phyloP scores from a whole-genome alignment of 2,113 vertebrate species.

The Orycteropus afer region DNA sequence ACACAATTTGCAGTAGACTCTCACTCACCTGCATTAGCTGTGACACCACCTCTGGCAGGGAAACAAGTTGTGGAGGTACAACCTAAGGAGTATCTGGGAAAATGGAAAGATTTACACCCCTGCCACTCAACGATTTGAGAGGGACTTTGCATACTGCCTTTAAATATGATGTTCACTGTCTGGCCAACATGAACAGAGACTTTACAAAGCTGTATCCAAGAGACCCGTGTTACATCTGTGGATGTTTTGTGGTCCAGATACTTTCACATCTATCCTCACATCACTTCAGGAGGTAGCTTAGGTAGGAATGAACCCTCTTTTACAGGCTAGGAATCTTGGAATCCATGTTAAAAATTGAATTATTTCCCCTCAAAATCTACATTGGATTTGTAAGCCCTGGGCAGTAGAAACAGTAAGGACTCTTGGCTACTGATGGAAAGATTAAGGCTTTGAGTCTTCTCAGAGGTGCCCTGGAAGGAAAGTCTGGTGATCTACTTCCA shows the following conservation, averaged over 20 bases:
- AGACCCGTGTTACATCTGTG: not conserved
- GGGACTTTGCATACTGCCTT: not conserved
- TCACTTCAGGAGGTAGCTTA: not conserved
- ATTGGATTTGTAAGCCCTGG: too few species aligned
- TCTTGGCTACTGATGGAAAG: too few species aligned
- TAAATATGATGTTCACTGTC: not conserved
- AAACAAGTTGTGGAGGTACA: not conserved
- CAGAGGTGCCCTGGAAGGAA: too few species aligned
- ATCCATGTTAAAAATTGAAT: too few species aligned
- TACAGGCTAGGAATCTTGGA: not conserved
- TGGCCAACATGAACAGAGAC: not conserved
- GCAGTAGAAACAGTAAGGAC: too few species aligned
- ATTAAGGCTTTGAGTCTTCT: too few species aligned
- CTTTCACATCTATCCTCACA: not conserved
- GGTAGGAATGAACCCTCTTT: not conserved
- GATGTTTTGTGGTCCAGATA: not conserved
- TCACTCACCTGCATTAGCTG: not conserved
- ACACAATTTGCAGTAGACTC: not conserved
- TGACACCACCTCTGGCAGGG: not conserved
- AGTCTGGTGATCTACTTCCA: too few species aligned
- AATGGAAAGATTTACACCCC: not conserved
- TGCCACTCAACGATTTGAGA: not conserved
- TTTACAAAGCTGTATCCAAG: not conserved
- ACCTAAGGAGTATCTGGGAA: not conserved
- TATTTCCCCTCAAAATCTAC: too few species aligned